A percentile compares a stretch with the other conserved stretches of the same genome.
Evolutionary conservation across 37 sponge, comb jelly and placozoan species (phyloP).

Genomic region (Axinella damicornis): DNA sequence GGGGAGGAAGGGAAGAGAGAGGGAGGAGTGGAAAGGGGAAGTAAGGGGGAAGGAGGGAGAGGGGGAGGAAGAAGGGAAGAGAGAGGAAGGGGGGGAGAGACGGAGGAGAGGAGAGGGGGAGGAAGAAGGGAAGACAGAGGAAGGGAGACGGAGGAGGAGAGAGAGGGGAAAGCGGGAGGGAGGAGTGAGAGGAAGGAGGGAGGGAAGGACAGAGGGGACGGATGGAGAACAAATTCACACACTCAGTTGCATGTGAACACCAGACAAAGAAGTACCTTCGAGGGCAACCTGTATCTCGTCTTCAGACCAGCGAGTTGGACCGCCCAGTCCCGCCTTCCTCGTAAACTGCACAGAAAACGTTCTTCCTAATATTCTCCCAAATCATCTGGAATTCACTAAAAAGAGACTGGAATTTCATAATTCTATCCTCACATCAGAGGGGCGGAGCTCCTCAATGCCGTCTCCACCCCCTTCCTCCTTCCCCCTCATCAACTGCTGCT

Average conservation of each 20-base stretch:
- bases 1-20: not conserved
- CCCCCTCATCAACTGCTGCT: conserved; percentile 25
- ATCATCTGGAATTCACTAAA: not conserved
- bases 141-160: not conserved
- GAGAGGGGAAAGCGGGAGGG: not conserved
- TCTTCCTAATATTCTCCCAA: conserved; percentile 1
- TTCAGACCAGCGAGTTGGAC: conserved; percentile 43
- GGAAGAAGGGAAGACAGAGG: not conserved
- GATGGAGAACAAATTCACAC: too few species aligned
- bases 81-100: too few species aligned
- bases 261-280: conserved; percentile 19
- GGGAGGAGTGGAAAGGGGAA: not conserved
- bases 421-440: conserved; percentile 25
- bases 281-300: conserved; percentile 64
- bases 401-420: too few species aligned
- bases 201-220: conserved; percentile 3
- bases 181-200: not conserved
- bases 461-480: conserved; percentile 13
- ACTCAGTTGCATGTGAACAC: too few species aligned
- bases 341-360: conserved; percentile 25
- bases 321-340: conserved; percentile 1
- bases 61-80: too few species aligned
- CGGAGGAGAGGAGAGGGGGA: too few species aligned
- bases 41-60: not conserved
- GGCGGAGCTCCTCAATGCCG: conserved; percentile 35